Base-by-base conservation (phyloP, 2,113 vertebrate genomes). In the Osmerus eperlanus region DNA sequence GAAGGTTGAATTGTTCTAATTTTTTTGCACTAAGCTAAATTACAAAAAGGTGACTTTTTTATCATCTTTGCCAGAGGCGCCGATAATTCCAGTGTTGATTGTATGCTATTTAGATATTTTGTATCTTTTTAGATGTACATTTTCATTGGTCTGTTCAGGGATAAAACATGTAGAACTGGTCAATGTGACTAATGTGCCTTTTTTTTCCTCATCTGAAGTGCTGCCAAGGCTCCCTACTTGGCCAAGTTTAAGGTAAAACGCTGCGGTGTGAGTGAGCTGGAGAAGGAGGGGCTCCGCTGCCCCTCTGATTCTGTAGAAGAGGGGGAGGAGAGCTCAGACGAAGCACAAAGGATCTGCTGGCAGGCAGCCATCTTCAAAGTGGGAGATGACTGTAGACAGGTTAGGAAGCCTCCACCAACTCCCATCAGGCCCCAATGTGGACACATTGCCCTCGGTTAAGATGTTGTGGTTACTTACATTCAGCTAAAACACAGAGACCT, bases 361-460 rank as follows among this genome's bases (percentile, higher is more conserved):
- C 97, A 98, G 85, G 97, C 97, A 0, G 97, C 97, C 63, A 99
- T 99, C 92, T 99, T 99, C 80, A 99, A 99, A 97, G 97, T 99
- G 80, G 97, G 97, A 3, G 97, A 99, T 3, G 97, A 99, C 92
- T 99, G 97, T 85, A 94, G 97, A 87, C 97, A 99, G 96, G 97
- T 99, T 78, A 3, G 15, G 6, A 28, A 64, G 7, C 36, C 29
- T 15, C 21, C 52, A 19, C 15, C 3, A 1, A 25, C 68, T 25
- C 41, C 9, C 9, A 59, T 16, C 32, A 3, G 18, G 21, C 29
- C 16, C 15, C 3, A 58, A 32, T 41, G 15, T 51, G 36, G n/a
- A 55, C 14, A 12, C 19, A n/a, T 25, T 71, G 8, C 41, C 41
- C 41, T 47, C 41, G 7, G 41, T 47, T 47, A 47, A 11, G 41